Conservation (phyloP, 2,888 invertebrate genomes). For the Sturmia bella region DNA sequence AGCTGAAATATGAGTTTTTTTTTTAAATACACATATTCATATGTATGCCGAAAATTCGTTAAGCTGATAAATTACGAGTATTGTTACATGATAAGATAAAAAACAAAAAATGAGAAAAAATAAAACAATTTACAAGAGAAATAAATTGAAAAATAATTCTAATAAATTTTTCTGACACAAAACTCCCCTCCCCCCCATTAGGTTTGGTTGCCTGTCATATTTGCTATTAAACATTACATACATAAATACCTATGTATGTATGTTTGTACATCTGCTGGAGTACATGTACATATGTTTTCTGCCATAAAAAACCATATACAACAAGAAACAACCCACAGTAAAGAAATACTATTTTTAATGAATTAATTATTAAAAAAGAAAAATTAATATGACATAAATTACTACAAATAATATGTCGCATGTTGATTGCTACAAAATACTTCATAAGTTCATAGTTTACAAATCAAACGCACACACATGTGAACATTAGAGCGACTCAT, state of each 20-base stretch:
- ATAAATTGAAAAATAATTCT: constrained; percentile 45
- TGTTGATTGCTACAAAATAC: not conserved
- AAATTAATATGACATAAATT: constrained; percentile 14
- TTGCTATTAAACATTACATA: constrained; percentile 31
- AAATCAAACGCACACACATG: not conserved
- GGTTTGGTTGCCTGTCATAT: constrained; percentile 48
- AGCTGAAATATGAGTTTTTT: constrained; percentile 26
- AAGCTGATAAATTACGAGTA: constrained; percentile 42
- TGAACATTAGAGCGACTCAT: no score
- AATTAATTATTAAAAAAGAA: constrained; percentile 56
- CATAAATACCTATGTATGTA: no score
- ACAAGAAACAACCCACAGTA: constrained; percentile 18
- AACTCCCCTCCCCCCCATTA: constrained; percentile 61
- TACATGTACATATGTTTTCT: not conserved
- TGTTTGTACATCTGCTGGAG: no score
- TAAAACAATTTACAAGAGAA: not conserved
- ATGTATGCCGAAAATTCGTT: constrained; percentile 37
- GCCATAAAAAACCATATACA: constrained; percentile 26
- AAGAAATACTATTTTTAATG: constrained; percentile 49
- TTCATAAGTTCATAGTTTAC: constrained; percentile 40
- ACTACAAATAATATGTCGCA: constrained; percentile 12
- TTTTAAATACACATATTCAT: constrained; percentile 14
- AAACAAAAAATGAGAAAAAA: constrained; percentile 15
- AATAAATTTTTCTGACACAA: constrained; percentile 61
- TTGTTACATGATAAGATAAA: not conserved